These are phyloP conservation scores for Sycophaga agraensis DNA, from an alignment of 1,140 invertebrate species.

Conservation along the genomic window DNA sequence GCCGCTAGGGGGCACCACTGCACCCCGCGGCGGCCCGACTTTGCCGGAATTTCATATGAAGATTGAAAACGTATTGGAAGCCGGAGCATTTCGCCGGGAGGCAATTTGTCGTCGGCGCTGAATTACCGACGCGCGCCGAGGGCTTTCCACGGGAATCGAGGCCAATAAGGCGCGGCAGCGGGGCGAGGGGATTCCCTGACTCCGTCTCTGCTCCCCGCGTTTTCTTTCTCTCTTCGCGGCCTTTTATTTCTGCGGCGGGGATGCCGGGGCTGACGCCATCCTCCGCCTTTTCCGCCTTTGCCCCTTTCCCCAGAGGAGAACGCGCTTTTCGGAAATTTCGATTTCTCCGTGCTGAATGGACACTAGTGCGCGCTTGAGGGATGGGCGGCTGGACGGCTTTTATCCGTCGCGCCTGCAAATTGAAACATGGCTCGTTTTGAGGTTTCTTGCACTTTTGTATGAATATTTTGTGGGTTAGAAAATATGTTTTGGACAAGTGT, in stretches of 20 bases:
- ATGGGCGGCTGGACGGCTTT: too few species aligned
- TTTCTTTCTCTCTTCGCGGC: not conserved
- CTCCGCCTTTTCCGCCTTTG: not conserved
- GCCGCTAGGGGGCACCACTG: too few species aligned
- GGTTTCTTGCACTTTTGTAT: too few species aligned
- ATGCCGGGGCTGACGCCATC: too few species aligned
- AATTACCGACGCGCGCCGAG: constrained; percentile 8
- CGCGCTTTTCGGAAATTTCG: too few species aligned
- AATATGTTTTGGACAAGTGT: too few species aligned
- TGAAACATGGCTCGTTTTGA: too few species aligned
- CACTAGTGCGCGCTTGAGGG: too few species aligned
- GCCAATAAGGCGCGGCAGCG: constrained; percentile 6
- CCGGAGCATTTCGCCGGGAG: not conserved
- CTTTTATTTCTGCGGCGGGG: not conserved
- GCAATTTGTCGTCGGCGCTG: constrained; percentile 21
- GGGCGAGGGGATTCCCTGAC: not conserved
- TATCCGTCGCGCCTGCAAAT: too few species aligned
- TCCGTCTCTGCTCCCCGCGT: not conserved
- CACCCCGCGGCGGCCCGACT: not conserved
- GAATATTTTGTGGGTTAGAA: too few species aligned
- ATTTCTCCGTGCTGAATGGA: too few species aligned
- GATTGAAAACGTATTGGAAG: constrained; percentile 25
- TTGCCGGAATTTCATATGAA: constrained; percentile 16
- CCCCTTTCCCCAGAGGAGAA: not conserved
- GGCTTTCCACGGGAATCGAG: not conserved